These are phyloP conservation scores for Silurus meridionalis DNA, from an alignment of 2,113 vertebrate species.

Conservation along the genomic window DNA sequence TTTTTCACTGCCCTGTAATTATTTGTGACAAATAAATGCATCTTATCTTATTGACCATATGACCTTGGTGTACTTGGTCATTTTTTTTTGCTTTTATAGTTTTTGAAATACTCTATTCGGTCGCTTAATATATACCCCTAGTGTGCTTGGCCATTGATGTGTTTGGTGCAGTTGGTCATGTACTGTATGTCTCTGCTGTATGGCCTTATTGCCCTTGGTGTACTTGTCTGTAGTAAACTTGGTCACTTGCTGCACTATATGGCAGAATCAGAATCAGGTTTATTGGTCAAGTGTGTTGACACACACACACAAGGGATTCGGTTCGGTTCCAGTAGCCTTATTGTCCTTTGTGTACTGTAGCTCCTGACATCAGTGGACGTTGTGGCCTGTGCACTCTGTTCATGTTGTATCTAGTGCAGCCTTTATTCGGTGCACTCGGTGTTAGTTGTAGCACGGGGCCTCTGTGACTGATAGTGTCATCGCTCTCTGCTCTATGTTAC, in stretches of 20 bases:
- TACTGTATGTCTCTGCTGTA: background rate
- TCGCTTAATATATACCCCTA: background rate
- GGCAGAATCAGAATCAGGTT: too few relatives aligned
- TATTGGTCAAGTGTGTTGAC: too few relatives aligned
- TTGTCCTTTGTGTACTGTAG: background rate
- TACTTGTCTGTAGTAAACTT: background rate
- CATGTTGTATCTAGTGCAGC: background rate
- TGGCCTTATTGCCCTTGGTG: background rate
- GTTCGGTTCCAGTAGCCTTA: too few relatives aligned
- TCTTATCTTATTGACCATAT: too few relatives aligned
- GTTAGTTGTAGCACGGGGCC: background rate
- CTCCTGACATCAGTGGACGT: background rate
- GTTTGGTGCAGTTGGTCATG: background rate
- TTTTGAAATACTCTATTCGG: background rate
- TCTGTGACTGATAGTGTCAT: slow-evolving; percentile 18
- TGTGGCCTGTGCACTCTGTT: background rate
- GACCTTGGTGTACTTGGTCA: background rate
- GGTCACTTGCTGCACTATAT: background rate
- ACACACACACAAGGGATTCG: too few relatives aligned
- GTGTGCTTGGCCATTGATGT: background rate
- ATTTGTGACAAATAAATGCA: too few relatives aligned
- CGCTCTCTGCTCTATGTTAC: background rate
- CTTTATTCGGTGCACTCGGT: background rate
- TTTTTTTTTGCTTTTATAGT: background rate
- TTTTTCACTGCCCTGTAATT: too few relatives aligned